These are phyloP conservation scores for Nycticebus coucang DNA, from an alignment of 2,113 vertebrate species.

Conservation along the genomic window DNA sequence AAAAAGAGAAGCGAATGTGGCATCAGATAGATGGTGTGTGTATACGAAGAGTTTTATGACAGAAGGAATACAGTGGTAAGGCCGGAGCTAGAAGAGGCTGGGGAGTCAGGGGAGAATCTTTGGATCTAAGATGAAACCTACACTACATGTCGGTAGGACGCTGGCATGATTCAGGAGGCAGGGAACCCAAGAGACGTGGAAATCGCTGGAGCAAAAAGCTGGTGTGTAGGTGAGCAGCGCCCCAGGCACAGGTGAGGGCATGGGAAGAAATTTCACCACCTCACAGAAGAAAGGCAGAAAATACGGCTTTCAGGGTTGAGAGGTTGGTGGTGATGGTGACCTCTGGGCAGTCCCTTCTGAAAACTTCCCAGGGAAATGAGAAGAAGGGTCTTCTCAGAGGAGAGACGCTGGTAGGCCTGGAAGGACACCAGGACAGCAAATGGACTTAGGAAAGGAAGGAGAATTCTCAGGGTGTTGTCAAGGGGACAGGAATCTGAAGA, in stretches of 20 bases:
- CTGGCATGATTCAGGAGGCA: not conserved
- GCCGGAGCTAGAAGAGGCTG: not conserved
- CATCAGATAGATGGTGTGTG: too few species aligned
- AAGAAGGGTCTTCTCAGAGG: not conserved
- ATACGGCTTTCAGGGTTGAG: not conserved
- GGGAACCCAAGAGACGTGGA: not conserved
- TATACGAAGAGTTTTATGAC: not conserved
- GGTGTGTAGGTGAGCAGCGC: not conserved
- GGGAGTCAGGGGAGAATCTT: not conserved
- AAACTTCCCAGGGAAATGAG: not conserved
- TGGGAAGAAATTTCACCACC: not conserved
- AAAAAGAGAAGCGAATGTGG: not conserved
- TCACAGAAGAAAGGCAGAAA: not conserved
- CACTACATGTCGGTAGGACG: not conserved
- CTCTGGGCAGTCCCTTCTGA: not conserved
- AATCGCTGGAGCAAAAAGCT: not conserved
- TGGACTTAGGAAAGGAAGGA: not conserved
- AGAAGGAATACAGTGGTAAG: not conserved
- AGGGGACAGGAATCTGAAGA: not conserved
- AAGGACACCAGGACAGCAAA: not conserved
- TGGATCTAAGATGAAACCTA: not conserved
- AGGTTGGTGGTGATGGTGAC: not conserved
- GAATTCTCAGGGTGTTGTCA: not conserved
- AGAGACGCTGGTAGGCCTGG: too few species aligned
- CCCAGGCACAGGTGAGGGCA: not conserved